These are phyloP conservation scores for Augochlora pura DNA, from an alignment of 1,140 invertebrate species.

Conservation along the genomic window DNA sequence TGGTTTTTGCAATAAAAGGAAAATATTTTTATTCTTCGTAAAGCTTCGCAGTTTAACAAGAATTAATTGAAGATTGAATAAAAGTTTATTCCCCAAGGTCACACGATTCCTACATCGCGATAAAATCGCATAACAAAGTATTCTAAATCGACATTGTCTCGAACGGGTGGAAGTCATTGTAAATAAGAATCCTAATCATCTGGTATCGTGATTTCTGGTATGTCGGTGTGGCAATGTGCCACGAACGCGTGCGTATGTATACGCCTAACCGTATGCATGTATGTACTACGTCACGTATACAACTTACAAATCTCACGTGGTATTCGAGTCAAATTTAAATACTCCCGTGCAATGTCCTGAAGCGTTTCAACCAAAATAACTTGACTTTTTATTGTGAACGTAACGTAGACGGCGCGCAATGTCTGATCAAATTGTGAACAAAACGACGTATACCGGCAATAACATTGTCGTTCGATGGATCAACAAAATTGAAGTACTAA, in stretches of 20 bases:
- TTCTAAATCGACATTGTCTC: neutral
- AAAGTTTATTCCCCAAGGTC: no score
- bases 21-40: no score
- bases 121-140: no score
- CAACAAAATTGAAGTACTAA: no score
- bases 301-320: conserved; percentile 5
- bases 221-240: conserved; percentile 20
- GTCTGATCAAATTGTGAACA: neutral
- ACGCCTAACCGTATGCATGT: neutral
- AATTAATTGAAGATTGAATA: no score
- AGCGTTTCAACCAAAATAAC: neutral
- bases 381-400: neutral
- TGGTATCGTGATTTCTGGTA: neutral
- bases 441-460: neutral
- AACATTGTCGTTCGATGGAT: no score
- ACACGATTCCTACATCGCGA: no score
- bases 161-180: no score
- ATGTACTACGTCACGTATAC: neutral
- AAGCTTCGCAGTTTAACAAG: no score
- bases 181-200: neutral
- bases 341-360: conserved; percentile 31
- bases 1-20: no score
- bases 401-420: no score
- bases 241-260: conserved; percentile 1
- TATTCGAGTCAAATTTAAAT: conserved; percentile 30